Percentiles rank a stretch among this genome's conserved stretches.
Evolutionary conservation across 2,797 vertebrate species (phyloP).

Genomic region (Odontamblyopus rebecca): DNA sequence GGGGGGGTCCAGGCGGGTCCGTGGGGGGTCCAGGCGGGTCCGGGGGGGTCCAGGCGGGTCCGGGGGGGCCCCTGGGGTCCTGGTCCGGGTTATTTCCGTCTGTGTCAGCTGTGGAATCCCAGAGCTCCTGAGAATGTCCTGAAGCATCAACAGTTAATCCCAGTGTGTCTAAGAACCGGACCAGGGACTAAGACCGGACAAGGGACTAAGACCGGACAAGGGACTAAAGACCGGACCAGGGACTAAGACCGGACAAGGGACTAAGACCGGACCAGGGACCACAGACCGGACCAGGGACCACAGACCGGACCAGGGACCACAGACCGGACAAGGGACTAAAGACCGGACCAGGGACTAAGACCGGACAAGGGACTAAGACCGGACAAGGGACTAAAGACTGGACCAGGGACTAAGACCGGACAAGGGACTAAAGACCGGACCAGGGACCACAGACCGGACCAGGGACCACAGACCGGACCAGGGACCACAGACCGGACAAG

Average conservation of each 20-base stretch:
- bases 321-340: background rate
- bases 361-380: background rate
- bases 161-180: slow-evolving; percentile 38
- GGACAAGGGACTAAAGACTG: background rate
- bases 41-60: background rate
- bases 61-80: background rate
- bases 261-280: too few species aligned
- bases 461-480: too few species aligned
- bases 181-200: background rate
- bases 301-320: too few species aligned
- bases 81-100: slow-evolving; percentile 64
- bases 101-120: slow-evolving; percentile 71
- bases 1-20: background rate
- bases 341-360: background rate
- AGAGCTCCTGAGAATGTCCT: slow-evolving; percentile 54
- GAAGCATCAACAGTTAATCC: slow-evolving; percentile 57
- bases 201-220: too few species aligned
- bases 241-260: too few species aligned
- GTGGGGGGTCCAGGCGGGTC: background rate
- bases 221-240: too few species aligned
- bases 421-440: background rate
- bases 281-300: too few species aligned
- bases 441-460: too few species aligned
- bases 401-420: background rate
- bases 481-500: too few species aligned